Evolutionary conservation across 2,113 vertebrate species (phyloP).

Genomic region (Uropsilus gracilis): DNA sequence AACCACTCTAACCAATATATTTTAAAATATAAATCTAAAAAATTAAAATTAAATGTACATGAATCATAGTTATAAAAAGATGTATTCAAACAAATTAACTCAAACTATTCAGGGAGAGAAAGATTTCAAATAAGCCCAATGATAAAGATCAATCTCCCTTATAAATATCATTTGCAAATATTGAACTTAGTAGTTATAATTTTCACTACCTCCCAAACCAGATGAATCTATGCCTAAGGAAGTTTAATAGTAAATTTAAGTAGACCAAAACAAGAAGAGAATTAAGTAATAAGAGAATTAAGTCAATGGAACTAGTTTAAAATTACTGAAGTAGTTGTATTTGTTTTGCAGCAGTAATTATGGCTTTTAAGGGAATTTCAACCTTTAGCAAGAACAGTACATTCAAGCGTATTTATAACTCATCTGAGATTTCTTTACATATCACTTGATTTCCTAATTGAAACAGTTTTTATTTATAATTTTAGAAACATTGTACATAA

Average conservation of each 20-base stretch:
- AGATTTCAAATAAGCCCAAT: neutral
- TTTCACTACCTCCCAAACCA: neutral
- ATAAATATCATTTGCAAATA: conserved; percentile 19
- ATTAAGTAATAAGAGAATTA: neutral
- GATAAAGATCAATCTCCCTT: neutral
- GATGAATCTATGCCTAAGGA: neutral
- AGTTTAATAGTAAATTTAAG: neutral
- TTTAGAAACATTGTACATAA: neutral
- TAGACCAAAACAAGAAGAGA: neutral
- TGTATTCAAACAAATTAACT: neutral
- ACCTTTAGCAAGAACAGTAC: neutral
- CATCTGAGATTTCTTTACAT: neutral
- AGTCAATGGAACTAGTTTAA: neutral
- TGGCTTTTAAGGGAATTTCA: neutral
- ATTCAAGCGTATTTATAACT: neutral
- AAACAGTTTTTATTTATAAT: conserved; percentile 20
- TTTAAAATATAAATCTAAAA: conserved; percentile 23
- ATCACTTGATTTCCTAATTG: neutral
- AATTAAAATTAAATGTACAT: conserved; percentile 8
- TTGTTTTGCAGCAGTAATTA: neutral
- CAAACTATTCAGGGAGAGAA: neutral
- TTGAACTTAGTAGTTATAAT: neutral
- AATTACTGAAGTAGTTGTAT: neutral
- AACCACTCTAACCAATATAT: neutral
- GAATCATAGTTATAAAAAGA: neutral